phyloP scores from a whole-genome alignment of 2,113 vertebrate genomes.

The Rhadina sibilatrix region DNA sequence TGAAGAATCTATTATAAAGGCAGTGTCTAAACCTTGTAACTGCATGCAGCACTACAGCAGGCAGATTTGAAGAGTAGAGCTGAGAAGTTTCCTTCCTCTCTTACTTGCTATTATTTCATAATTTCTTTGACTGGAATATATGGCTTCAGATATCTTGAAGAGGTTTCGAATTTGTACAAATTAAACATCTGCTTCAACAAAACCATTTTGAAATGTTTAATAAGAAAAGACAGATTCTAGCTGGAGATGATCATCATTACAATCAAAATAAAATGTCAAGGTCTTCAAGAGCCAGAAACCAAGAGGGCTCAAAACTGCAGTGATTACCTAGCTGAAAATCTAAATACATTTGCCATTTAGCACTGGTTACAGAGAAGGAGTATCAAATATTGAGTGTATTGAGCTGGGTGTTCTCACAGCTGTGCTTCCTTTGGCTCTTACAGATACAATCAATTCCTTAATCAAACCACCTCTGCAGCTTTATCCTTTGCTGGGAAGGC shows the following conservation, averaged over 20 bases:
- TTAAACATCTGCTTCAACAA: not conserved
- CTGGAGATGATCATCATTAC: not conserved
- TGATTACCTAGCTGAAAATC: not conserved
- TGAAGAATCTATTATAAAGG: not conserved
- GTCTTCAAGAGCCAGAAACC: not conserved
- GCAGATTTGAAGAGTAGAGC: not conserved
- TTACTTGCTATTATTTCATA: not conserved
- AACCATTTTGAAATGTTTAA: not conserved
- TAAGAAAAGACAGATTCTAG: slow-evolving; percentile 5
- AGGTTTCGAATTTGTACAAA: not conserved
- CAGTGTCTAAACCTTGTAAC: not conserved
- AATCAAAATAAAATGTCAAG: slow-evolving; percentile 15
- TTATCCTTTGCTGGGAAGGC: not conserved
- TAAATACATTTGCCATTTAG: not conserved
- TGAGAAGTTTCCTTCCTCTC: not conserved
- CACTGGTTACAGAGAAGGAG: not conserved
- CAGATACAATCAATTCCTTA: not conserved
- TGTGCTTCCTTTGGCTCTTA: not conserved
- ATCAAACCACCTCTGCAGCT: not conserved
- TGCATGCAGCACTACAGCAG: not conserved
- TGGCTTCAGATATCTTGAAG: not conserved
- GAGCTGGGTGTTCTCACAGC: not conserved
- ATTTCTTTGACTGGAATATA: not conserved
- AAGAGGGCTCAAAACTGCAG: not conserved
- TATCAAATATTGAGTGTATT: not conserved